Evolutionary conservation across 2,888 invertebrate genomes (phyloP).

Genomic region (Sesia bembeciformis): DNA sequence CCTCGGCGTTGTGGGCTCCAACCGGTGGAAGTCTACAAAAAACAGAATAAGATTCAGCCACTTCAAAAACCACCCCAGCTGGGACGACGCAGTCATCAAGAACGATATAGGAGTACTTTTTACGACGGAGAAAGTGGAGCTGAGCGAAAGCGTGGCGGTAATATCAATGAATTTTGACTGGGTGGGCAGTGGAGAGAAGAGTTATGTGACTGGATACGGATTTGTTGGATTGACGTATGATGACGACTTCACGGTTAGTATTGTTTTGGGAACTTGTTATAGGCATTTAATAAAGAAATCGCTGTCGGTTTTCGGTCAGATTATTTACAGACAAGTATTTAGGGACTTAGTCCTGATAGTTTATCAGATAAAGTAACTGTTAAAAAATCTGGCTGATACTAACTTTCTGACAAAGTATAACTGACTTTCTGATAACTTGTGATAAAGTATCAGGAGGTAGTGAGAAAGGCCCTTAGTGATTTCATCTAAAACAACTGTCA

Average conservation of each 20-base stretch:
- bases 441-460: no score
- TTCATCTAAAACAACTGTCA: no score
- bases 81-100: slow-evolving; percentile 2
- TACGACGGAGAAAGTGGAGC: slow-evolving; percentile 3
- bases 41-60: slow-evolving; percentile 4
- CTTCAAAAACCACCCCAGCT: slow-evolving; percentile 12
- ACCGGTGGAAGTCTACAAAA: slow-evolving; percentile 21
- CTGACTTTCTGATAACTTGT: no score
- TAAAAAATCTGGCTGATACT: no score
- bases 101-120: slow-evolving; percentile 10
- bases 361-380: no score
- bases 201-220: slow-evolving; percentile 20
- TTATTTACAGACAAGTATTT: no score
- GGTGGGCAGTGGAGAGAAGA: slow-evolving; percentile 6
- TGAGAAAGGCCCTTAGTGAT: no score
- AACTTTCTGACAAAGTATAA: no score
- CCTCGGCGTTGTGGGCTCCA: slow-evolving; percentile 13
- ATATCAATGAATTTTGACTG: slow-evolving; percentile 4
- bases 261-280: background rate
- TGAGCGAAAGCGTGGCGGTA: background rate
- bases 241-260: background rate
- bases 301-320: no score
- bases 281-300: no score
- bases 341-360: no score
- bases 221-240: background rate